Conservation (phyloP, 2,888 invertebrate genomes). For the Trichopria drosophilae region DNA sequence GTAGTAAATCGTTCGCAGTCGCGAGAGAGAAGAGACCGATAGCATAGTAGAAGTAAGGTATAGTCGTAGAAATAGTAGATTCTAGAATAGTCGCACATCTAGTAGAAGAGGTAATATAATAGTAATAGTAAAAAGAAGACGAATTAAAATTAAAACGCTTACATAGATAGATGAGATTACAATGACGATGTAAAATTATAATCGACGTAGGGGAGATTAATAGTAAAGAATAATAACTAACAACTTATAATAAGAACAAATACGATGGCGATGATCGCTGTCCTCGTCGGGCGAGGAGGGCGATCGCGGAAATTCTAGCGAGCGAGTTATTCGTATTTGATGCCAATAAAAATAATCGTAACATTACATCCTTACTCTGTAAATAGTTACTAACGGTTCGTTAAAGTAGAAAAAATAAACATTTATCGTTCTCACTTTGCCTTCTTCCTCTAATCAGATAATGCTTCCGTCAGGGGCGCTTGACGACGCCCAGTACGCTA, state of each 20-base stretch:
- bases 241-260: slow-evolving; percentile 16
- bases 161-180: slow-evolving; percentile 29
- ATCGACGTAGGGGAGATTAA: slow-evolving; percentile 21
- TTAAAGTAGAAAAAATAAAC: too few relatives aligned
- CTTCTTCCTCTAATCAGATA: too few relatives aligned
- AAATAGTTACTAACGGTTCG: too few relatives aligned
- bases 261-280: slow-evolving; percentile 9
- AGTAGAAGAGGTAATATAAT: slow-evolving; percentile 30
- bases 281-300: too few relatives aligned
- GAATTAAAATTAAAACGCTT: slow-evolving; percentile 35
- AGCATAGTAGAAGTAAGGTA: slow-evolving; percentile 38
- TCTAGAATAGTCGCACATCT: slow-evolving; percentile 23
- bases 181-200: slow-evolving; percentile 33
- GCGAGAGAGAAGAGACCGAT: slow-evolving; percentile 30
- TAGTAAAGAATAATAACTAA: slow-evolving; percentile 9
- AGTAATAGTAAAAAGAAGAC: slow-evolving; percentile 28
- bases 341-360: too few relatives aligned
- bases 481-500: too few relatives aligned
- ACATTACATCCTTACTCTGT: too few relatives aligned
- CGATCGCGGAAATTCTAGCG: too few relatives aligned
- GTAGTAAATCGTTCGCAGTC: slow-evolving; percentile 19
- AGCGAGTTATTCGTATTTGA: too few relatives aligned
- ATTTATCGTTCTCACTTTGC: too few relatives aligned
- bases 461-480: too few relatives aligned
- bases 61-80: slow-evolving; percentile 30